phyloP scores from a whole-genome alignment of 1,140 invertebrate genomes.

The Drosophila suzukii region DNA sequence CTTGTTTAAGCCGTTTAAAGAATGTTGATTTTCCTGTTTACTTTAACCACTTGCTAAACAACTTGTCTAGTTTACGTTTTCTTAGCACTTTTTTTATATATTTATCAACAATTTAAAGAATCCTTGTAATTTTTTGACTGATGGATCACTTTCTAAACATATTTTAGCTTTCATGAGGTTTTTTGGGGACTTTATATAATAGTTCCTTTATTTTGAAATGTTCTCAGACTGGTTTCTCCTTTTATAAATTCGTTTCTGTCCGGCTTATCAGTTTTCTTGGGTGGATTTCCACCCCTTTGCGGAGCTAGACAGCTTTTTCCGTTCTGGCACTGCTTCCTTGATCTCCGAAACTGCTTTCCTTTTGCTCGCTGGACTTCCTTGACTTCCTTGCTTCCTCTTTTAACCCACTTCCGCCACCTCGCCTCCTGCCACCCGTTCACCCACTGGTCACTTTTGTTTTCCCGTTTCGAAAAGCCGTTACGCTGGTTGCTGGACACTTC shows the following conservation, averaged over 20 bases:
- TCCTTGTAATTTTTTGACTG: no score
- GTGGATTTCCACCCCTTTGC: not conserved
- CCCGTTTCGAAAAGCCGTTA: constrained; percentile 65
- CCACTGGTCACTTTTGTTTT: constrained; percentile 45
- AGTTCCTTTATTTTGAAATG: not conserved
- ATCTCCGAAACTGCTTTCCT: constrained; percentile 2
- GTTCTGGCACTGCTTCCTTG: constrained; percentile 16
- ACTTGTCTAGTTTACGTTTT: not conserved
- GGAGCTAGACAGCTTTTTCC: not conserved
- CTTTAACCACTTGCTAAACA: not conserved
- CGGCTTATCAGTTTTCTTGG: not conserved
- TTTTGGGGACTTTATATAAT: not conserved
- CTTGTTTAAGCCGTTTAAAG: no score
- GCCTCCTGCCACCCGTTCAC: constrained; percentile 11
- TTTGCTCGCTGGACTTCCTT: constrained; percentile 25
- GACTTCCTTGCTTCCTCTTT: constrained; percentile 44
- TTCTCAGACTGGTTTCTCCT: no score
- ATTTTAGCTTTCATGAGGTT: not conserved
- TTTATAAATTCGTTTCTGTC: no score
- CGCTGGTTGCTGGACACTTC: constrained; percentile 47
- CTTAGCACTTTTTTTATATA: not conserved
- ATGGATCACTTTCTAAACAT: no score
- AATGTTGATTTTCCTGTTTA: not conserved
- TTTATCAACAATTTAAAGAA: no score
- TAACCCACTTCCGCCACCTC: constrained; percentile 26